A percentile compares a stretch with the other conserved stretches of the same genome.
phyloP scores from a whole-genome alignment of 2,888 invertebrate species.

The Aromia moschata region DNA sequence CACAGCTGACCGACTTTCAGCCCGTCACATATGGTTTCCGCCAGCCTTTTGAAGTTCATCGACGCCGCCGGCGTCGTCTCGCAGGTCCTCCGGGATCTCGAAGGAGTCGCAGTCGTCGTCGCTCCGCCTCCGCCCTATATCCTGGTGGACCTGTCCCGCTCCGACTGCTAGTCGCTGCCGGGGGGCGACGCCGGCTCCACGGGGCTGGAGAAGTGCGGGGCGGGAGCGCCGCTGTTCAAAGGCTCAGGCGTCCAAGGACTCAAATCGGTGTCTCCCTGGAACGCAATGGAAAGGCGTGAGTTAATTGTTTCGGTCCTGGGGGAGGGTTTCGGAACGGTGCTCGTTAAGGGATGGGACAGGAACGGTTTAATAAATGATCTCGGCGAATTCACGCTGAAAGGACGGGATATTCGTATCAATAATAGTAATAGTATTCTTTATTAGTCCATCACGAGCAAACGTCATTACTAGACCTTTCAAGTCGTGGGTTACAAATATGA shows the following conservation, averaged over 20 bases:
- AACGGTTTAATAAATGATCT: no score
- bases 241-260: slow-evolving; percentile 58
- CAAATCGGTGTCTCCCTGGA: slow-evolving; percentile 66
- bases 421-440: no score
- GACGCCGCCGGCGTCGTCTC: slow-evolving; percentile 26
- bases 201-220: slow-evolving; percentile 57
- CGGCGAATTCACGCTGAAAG: no score
- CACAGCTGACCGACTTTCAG: background rate
- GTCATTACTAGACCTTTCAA: no score
- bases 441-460: no score
- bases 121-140: slow-evolving; percentile 50
- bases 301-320: slow-evolving; percentile 9
- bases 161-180: slow-evolving; percentile 58
- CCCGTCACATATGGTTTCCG: no score
- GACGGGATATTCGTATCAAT: no score
- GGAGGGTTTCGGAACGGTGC: slow-evolving; percentile 2
- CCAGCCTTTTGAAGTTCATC: slow-evolving; percentile 14
- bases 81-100: slow-evolving; percentile 26
- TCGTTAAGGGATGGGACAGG: no score
- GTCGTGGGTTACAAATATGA: no score
- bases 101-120: slow-evolving; percentile 15
- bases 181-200: slow-evolving; percentile 54
- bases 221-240: slow-evolving; percentile 56
- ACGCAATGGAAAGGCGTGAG: slow-evolving; percentile 22
- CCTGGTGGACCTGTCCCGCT: slow-evolving; percentile 61